A percentile compares a stretch with the other conserved stretches of the same genome.
phyloP scores from a whole-genome alignment of 1,140 invertebrate genomes.

The Saccostrea echinata region DNA sequence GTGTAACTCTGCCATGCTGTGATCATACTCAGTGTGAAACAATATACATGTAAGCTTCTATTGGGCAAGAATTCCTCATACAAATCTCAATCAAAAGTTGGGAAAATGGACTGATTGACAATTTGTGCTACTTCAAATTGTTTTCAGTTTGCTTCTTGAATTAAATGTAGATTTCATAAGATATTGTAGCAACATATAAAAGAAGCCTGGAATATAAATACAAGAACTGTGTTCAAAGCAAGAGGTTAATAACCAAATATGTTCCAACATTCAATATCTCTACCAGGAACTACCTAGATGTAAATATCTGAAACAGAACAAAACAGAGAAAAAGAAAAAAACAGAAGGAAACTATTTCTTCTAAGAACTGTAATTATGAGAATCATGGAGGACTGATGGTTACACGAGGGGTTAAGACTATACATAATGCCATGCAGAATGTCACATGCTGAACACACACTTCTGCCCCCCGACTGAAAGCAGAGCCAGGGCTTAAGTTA shows the following conservation, averaged over 20 bases:
- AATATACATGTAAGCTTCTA: background rate
- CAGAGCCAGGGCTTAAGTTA: slow-evolving; percentile 28
- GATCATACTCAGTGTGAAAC: background rate
- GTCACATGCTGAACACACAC: slow-evolving; percentile 29
- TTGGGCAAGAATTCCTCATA: background rate
- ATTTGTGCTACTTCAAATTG: too few species aligned
- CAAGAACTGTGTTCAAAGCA: background rate
- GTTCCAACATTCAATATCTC: background rate
- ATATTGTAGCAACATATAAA: background rate
- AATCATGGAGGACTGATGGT: background rate
- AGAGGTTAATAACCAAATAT: background rate
- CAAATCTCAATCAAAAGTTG: background rate
- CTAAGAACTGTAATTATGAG: background rate
- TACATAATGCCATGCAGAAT: slow-evolving; percentile 12
- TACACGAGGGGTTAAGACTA: slow-evolving; percentile 12
- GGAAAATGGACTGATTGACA: background rate
- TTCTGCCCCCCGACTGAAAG: background rate
- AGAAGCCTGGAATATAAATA: background rate
- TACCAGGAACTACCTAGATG: background rate
- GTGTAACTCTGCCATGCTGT: background rate
- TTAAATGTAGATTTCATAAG: too few species aligned
- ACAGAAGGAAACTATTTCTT: background rate
- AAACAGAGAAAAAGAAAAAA: background rate
- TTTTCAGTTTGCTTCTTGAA: too few species aligned
- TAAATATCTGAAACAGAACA: background rate